Percentiles rank a stretch among this genome's conserved stretches.
These are phyloP conservation scores for Blastobasis adustella DNA, from an alignment of 2,888 invertebrate species.

Conservation along the genomic window DNA sequence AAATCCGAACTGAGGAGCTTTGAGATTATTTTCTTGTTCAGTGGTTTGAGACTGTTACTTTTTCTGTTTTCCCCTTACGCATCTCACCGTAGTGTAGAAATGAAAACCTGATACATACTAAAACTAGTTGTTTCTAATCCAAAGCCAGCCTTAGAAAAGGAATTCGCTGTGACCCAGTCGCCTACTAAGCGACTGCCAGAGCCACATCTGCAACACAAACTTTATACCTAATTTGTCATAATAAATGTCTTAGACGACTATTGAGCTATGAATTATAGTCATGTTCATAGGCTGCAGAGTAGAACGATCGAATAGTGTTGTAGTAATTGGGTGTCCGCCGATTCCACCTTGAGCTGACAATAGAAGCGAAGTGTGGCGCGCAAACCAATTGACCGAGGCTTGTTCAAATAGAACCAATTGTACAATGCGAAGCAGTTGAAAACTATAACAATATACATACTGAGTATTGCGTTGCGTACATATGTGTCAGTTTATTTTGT, in stretches of 20 bases:
- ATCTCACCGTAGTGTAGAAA: too few relatives aligned
- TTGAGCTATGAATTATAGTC: slow-evolving; percentile 26
- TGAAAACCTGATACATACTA: too few relatives aligned
- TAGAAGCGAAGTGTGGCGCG: background rate
- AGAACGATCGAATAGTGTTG: background rate
- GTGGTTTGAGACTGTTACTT: too few relatives aligned
- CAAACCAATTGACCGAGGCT: slow-evolving; percentile 1
- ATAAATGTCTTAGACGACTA: slow-evolving; percentile 21
- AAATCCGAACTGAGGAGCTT: too few relatives aligned
- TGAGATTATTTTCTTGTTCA: too few relatives aligned
- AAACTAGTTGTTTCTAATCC: background rate
- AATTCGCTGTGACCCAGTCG: slow-evolving; percentile 17
- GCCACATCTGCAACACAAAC: background rate
- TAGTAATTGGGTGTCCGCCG: background rate
- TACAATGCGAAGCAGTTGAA: background rate
- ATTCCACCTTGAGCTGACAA: slow-evolving; percentile 1
- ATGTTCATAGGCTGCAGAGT: slow-evolving; percentile 8
- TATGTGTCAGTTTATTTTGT: too few relatives aligned
- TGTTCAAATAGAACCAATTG: background rate
- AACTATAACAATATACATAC: too few relatives aligned
- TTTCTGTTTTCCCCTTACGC: too few relatives aligned
- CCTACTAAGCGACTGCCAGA: slow-evolving; percentile 15
- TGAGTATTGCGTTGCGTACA: too few relatives aligned
- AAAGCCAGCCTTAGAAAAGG: background rate
- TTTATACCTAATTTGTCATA: slow-evolving; percentile 20